Evolutionary conservation across 2,888 invertebrate species (phyloP), one percentile per base, ranked within the genome.

Genomic region (Idaea aversata): DNA sequence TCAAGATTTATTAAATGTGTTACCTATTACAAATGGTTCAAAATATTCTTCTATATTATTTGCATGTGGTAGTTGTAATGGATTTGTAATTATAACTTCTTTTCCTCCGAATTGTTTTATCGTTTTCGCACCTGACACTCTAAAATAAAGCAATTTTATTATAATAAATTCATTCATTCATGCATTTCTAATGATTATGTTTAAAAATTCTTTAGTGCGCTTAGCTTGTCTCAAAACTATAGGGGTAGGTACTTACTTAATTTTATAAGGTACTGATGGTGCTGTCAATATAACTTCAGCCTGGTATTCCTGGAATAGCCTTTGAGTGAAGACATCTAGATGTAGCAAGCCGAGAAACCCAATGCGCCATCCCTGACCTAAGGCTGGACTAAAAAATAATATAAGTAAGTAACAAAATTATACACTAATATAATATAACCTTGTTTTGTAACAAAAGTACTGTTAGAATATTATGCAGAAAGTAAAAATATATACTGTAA

Each of bases 291-390:
- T 95, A 0, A 97, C 95, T 73, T 97, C 96, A 0, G 97, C 95
- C 70, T 95, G 95, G 84, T 97, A 95, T 83, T 98, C 98, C 81
- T 98, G 97, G 71, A 97, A 94, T 34, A 98, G 88, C 25, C 98
- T 93, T 86, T 98, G 98, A 59, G 95, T 96, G 80, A 98, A 98
- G 0, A 98, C 98, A 87, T 98, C 98, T 88, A 98, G 94, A 81
- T 98, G 98, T 15, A 98, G 88, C 5, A 98, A 90, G 0, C 98
- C 98, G 15, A 98, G 88, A 84, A 98, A 98, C 3, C 98, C 98
- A 35, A 98, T 87, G 60, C 98, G 94, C 97, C 97, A 98, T 34
- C 98, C 98, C 82, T 97, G 96, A 3, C 98, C 98, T 66, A 98
- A 90, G 3, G 98, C 98, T 67, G 97, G 96, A 88, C 97, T 97